Evolutionary conservation across 2,797 vertebrate species (phyloP).

Genomic region (Tarsius wallacei): DNA sequence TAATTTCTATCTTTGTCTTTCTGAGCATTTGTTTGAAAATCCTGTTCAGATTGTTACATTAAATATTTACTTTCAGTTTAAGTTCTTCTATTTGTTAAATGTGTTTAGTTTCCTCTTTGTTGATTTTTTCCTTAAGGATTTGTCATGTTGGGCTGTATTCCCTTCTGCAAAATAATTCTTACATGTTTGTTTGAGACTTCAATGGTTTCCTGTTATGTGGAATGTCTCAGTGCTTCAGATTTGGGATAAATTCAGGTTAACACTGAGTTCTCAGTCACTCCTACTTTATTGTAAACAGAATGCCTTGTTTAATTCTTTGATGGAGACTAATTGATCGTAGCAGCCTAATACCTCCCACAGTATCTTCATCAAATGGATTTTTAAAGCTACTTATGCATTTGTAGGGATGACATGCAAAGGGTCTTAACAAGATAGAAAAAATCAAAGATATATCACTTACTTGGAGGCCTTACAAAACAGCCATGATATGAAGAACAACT

Average conservation of each 20-base stretch:
- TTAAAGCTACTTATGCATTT: neutral
- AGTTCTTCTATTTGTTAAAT: neutral
- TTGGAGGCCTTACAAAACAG: constrained; percentile 11
- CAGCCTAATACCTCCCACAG: neutral
- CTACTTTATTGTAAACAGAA: neutral
- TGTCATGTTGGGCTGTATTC: neutral
- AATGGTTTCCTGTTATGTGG: neutral
- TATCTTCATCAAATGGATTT: neutral
- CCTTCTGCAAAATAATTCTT: neutral
- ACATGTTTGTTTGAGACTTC: neutral
- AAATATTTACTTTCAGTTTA: neutral
- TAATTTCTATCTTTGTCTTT: neutral
- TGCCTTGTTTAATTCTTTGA: neutral
- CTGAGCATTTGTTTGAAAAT: neutral
- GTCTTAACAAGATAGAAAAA: neutral
- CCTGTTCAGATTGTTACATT: neutral
- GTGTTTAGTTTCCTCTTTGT: neutral
- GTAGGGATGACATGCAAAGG: neutral
- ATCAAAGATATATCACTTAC: neutral
- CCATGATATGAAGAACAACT: neutral
- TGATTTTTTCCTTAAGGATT: neutral
- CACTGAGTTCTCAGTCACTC: neutral
- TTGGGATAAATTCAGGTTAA: neutral
- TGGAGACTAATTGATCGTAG: neutral
- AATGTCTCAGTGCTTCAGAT: neutral